Conservation (phyloP, 2,888 invertebrate genomes). For the Seira ritae region DNA sequence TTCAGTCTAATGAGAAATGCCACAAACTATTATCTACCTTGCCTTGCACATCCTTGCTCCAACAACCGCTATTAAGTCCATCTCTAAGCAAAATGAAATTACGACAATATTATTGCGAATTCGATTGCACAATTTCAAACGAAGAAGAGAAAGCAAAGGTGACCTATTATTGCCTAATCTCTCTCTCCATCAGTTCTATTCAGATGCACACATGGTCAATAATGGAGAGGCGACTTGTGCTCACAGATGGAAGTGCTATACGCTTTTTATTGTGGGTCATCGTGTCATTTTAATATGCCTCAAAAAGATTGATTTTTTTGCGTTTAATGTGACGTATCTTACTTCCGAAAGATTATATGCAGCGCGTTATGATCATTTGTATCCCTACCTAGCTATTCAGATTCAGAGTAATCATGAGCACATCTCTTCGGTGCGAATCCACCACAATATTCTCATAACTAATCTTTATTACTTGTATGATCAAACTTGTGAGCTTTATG, state of each 20-base stretch:
- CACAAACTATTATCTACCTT: no score
- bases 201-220: no score
- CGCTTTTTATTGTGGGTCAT: constrained; percentile 1
- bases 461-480: no score
- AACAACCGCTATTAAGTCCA: no score
- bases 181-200: neutral
- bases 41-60: no score
- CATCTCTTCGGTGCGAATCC: no score
- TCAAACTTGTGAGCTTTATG: neutral
- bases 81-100: no score
- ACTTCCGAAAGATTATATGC: neutral
- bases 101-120: neutral
- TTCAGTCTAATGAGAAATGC: neutral
- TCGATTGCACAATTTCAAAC: neutral
- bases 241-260: neutral
- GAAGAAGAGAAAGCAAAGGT: constrained; percentile 8
- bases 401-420: no score
- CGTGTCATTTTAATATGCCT: neutral
- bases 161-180: constrained; percentile 13
- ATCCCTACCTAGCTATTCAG: no score
- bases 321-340: neutral
- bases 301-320: neutral
- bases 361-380: no score
- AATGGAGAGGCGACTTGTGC: no score
- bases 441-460: no score